Percentiles rank a stretch among this genome's conserved stretches.
phyloP scores from a whole-genome alignment of 2,113 vertebrate species.

The Formicarius rufipectus region DNA sequence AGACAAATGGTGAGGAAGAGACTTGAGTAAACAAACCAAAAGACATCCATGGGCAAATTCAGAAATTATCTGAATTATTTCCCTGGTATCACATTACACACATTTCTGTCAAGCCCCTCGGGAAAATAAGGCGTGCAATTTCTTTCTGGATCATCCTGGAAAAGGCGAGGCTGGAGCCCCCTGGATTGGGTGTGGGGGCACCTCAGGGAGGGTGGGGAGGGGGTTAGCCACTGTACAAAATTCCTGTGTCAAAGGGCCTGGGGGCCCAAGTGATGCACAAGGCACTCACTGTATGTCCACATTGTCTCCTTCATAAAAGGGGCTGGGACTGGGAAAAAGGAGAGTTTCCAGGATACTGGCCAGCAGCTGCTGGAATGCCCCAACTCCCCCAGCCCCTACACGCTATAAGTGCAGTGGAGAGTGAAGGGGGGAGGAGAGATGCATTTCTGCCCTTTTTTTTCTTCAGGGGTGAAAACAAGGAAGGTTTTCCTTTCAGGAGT shows the following conservation, averaged over 20 bases:
- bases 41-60: not conserved
- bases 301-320: slow-evolving; percentile 85
- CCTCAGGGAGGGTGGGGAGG: not conserved
- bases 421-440: not conserved
- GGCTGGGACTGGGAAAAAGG: slow-evolving; percentile 74
- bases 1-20: not conserved
- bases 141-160: slow-evolving; percentile 12
- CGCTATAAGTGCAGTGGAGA: not conserved
- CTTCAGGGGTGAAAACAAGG: not conserved
- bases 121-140: not conserved
- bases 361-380: slow-evolving; percentile 83
- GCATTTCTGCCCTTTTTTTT: not conserved
- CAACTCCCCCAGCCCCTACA: slow-evolving; percentile 21
- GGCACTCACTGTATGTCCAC: slow-evolving; percentile 75
- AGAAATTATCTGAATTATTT: slow-evolving; percentile 1
- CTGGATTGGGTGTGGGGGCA: slow-evolving; percentile 20
- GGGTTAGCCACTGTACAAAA: slow-evolving; percentile 64
- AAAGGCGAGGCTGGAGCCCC: not conserved
- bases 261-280: slow-evolving; percentile 75
- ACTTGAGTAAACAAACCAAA: not conserved
- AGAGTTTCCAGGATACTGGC: slow-evolving; percentile 84
- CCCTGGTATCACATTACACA: not conserved
- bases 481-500: slow-evolving; percentile 2
- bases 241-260: slow-evolving; percentile 67
- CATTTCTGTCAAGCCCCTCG: not conserved